A percentile compares a stretch with the other conserved stretches of the same genome.
These are phyloP conservation scores for Macquaria ambigua DNA, from an alignment of 2,113 vertebrate species.

Conservation along the genomic window DNA sequence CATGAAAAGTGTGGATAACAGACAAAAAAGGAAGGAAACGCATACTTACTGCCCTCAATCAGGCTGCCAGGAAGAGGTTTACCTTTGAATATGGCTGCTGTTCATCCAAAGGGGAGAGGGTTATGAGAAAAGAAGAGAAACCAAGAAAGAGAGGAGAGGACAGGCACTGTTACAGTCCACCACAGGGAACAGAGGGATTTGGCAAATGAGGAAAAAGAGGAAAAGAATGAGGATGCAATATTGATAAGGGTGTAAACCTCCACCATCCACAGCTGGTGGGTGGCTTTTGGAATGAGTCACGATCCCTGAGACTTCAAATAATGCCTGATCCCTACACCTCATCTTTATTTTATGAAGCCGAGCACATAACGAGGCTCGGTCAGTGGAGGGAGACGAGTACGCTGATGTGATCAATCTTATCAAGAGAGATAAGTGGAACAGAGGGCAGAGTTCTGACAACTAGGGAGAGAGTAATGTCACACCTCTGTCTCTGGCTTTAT, in stretches of 20 bases:
- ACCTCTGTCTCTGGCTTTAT: slow-evolving; percentile 98
- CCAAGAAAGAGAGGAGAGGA: slow-evolving; percentile 57
- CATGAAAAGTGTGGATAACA: background rate
- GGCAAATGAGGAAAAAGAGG: slow-evolving; percentile 35
- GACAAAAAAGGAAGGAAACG: slow-evolving; percentile 28
- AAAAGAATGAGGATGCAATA: slow-evolving; percentile 35
- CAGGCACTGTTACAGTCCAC: slow-evolving; percentile 62
- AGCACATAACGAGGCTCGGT: slow-evolving; percentile 29
- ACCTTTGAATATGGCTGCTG: slow-evolving; percentile 82
- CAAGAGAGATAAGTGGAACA: slow-evolving; percentile 5
- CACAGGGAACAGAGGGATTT: slow-evolving; percentile 46
- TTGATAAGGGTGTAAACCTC: slow-evolving; percentile 32
- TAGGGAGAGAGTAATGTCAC: slow-evolving; percentile 46
- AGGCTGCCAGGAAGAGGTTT: slow-evolving; percentile 79
- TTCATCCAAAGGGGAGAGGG: slow-evolving; percentile 61
- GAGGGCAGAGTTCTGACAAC: background rate
- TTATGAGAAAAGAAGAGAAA: slow-evolving; percentile 46
- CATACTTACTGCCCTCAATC: slow-evolving; percentile 77
- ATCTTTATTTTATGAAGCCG: slow-evolving; percentile 60
- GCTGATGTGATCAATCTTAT: slow-evolving; percentile 25
- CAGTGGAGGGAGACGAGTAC: slow-evolving; percentile 1
- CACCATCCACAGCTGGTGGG: slow-evolving; percentile 33
- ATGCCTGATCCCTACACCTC: slow-evolving; percentile 22
- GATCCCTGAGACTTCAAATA: slow-evolving; percentile 36
- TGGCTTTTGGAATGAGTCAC: slow-evolving; percentile 50